Percentiles rank a stretch among this genome's conserved stretches.
Evolutionary conservation across 1,140 invertebrate species (phyloP).

Genomic region (Drosophila sechellia): DNA sequence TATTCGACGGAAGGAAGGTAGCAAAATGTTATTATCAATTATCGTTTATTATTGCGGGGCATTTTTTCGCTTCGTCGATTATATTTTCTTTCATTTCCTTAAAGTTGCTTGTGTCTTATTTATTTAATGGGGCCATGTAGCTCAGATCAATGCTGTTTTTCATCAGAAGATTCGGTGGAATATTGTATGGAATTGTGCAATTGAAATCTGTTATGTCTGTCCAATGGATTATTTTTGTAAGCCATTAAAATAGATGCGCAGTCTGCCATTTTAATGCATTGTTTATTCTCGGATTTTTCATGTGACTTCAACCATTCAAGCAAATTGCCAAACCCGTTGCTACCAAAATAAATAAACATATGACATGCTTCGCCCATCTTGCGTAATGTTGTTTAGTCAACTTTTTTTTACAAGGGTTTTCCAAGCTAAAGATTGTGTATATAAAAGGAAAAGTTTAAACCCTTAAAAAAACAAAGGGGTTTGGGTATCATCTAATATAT

Average conservation of each 20-base stretch:
- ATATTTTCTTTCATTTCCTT: slow-evolving; percentile 40
- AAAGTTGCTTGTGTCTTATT: slow-evolving; percentile 10
- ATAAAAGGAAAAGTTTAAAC: slow-evolving; percentile 19
- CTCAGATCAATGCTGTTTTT: slow-evolving; percentile 20
- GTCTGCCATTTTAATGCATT: slow-evolving; percentile 1
- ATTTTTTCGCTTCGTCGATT: slow-evolving; percentile 47
- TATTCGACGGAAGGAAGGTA: slow-evolving; percentile 73
- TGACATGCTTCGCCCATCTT: slow-evolving; percentile 14
- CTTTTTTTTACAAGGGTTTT: slow-evolving; percentile 41
- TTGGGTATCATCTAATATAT: slow-evolving; percentile 44
- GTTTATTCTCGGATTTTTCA: not conserved
- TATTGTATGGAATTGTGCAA: slow-evolving; percentile 3
- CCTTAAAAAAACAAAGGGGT: slow-evolving; percentile 15
- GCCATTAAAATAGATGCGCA: not conserved
- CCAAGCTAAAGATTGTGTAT: slow-evolving; percentile 11
- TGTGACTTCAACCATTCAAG: slow-evolving; percentile 16
- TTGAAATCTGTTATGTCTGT: slow-evolving; percentile 23
- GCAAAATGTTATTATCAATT: slow-evolving; percentile 79
- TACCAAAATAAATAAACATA: slow-evolving; percentile 28
- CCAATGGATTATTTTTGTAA: not conserved
- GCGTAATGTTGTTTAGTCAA: slow-evolving; percentile 27
- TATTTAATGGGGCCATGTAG: not conserved
- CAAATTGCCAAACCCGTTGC: not conserved
- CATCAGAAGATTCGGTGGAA: slow-evolving; percentile 4
- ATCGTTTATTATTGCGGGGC: slow-evolving; percentile 74